Base-by-base conservation (phyloP, 2,888 invertebrate species). In the Hyles lineata region DNA sequence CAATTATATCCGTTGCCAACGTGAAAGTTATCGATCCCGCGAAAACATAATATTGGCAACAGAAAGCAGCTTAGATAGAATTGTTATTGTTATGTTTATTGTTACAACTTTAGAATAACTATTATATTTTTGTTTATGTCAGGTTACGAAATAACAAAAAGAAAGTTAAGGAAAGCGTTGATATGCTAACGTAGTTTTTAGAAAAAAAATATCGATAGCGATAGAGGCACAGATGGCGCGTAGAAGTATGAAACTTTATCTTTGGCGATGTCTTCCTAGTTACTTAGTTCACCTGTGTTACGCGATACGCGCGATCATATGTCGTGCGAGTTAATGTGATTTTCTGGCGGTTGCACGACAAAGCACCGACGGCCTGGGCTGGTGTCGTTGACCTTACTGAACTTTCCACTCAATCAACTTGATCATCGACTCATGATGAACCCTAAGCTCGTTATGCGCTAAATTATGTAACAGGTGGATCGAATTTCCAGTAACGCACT, bases 371-470 rank as follows among this genome's bases (percentile, higher is more conserved):
- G 82, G 78, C 81, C 80, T 75, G 80, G 78, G 79, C 71, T 79
- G 84, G 87, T 85, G 91, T 87, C 90, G 87, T 87, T 88, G 90
- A 87, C 89, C 92, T 84, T 87, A 85, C 82, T 90, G 92, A 92
- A 92, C 93, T 93, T 93, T 93, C 92, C 92, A 91, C 91, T 89
- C 82, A 88, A 87, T 93, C 89, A 90, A 91, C 91, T 89, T 91
- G 89, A 92, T 91, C 90, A 91, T 90, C 90, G 90, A 90, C 89
- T 89, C 87, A 88, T 88, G 89, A 85, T 85, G 83, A 79, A 75
- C 75, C 75, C 73, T 70, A 78, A 81, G 78, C 78, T 78, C 74
- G 76, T 75, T 76, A 78, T 77, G 78, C 75, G 76, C 76, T 74
- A 79, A 78, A 79, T 91, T 90, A 88, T 85, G 87, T 88, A 91